Conservation (phyloP, 2,797 vertebrate species). For the Hozukius guyotensis region DNA sequence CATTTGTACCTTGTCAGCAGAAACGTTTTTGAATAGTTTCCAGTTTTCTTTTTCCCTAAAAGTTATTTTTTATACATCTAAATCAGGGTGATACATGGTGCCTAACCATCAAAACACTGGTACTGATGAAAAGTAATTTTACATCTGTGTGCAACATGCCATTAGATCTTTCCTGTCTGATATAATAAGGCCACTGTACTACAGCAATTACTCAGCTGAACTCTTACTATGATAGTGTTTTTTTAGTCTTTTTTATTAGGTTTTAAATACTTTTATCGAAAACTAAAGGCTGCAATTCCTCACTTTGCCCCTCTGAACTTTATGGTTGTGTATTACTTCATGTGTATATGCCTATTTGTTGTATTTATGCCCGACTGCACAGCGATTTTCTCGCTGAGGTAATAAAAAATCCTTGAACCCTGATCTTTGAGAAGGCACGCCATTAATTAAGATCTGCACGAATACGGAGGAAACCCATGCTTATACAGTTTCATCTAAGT, state of each 20-base stretch:
- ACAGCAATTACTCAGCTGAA: neutral
- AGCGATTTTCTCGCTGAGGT: slow-evolving; percentile 42
- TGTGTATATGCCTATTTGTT: slow-evolving; percentile 20
- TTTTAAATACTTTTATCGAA: slow-evolving; percentile 11
- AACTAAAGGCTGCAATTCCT: slow-evolving; percentile 21
- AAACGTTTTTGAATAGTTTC: neutral
- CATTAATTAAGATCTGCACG: slow-evolving; percentile 34
- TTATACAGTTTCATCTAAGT: slow-evolving; percentile 24
- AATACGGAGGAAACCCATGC: slow-evolving; percentile 7
- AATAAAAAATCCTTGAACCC: slow-evolving; percentile 49
- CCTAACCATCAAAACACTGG: neutral
- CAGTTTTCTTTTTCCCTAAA: neutral
- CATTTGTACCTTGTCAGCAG: neutral
- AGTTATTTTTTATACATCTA: neutral
- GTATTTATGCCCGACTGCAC: slow-evolving; percentile 44
- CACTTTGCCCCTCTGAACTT: slow-evolving; percentile 14
- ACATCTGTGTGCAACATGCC: neutral
- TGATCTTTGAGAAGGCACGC: slow-evolving; percentile 27
- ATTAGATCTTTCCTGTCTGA: neutral
- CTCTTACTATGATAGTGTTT: neutral
- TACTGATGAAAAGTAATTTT: neutral
- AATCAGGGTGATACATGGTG: neutral
- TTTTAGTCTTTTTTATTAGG: slow-evolving; percentile 11
- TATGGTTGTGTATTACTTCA: neutral
- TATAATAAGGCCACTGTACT: neutral